phyloP scores from a whole-genome alignment of 2,888 invertebrate genomes.

The Blera fallax region DNA sequence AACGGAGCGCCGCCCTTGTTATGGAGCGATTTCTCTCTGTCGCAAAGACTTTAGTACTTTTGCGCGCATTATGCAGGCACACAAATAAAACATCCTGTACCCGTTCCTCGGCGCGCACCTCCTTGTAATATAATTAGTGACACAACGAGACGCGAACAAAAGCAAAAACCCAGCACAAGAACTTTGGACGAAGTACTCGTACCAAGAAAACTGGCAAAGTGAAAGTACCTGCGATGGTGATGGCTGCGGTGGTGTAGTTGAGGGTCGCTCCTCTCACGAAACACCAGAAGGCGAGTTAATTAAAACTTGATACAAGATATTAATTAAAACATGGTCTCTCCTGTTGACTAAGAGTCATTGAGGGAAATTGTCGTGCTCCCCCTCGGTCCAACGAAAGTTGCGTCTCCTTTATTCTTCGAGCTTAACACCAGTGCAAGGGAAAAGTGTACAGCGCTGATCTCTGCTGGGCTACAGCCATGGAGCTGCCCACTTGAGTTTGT shows the following conservation, averaged over 20 bases:
- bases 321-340: slow-evolving; percentile 75
- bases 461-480: slow-evolving; percentile 58
- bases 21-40: slow-evolving; percentile 20
- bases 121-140: slow-evolving; percentile 73
- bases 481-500: slow-evolving; percentile 67
- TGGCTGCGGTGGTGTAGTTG: slow-evolving; percentile 29
- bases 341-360: slow-evolving; percentile 73
- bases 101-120: slow-evolving; percentile 47
- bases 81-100: slow-evolving; percentile 67
- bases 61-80: slow-evolving; percentile 69
- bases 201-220: slow-evolving; percentile 17
- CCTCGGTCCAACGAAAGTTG: slow-evolving; percentile 34
- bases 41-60: slow-evolving; percentile 42
- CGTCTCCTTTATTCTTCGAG: slow-evolving; percentile 39
- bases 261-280: slow-evolving; percentile 66
- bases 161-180: slow-evolving; percentile 56
- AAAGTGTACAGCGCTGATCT: slow-evolving; percentile 65
- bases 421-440: slow-evolving; percentile 37
- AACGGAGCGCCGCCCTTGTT: slow-evolving; percentile 63
- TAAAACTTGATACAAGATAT: slow-evolving; percentile 76
- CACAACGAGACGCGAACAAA: slow-evolving; percentile 70
- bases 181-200: slow-evolving; percentile 55
- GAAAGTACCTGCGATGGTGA: slow-evolving; percentile 24
- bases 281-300: slow-evolving; percentile 75
- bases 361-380: slow-evolving; percentile 69